Evolutionary conservation across 2,797 vertebrate species (phyloP), one percentile per base, ranked within the genome.

Genomic region (Myripristis jacobus): DNA sequence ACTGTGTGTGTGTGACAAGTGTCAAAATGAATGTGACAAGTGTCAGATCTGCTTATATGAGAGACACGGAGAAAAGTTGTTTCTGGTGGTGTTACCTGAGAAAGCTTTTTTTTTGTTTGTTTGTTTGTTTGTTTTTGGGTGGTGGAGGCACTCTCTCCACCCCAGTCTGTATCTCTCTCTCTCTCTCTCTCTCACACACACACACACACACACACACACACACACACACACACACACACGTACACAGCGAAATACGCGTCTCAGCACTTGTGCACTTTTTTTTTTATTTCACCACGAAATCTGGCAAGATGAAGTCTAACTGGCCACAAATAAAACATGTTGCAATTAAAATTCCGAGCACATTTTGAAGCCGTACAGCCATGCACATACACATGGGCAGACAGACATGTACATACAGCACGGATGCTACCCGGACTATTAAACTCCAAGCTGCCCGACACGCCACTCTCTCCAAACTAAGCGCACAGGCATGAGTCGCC

Each of bases 341-440:
- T 22, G 67, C 81, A 75, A 85, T 89, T 56, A 79, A 34, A 81
- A 86, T 83, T 87, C 83, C 69, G 68, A 50, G 50, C 80, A 82
- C 80, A 77, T 76, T 79, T 73, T 63, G 75, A 55, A 79, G 77
- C 68, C 82, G 55, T 58, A 46, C 69, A 73, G 82, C 78, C 82
- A 79, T 78, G 85, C 86, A 84, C 85, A 87, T 86, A 80, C 84
- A 88, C 86, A 87, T 69, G 82, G 71, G 70, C 77, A 87, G 85
- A 69, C 86, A 90, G 85, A 88, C 88, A 77, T 85, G 88, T 86
- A 91, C 87, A 88, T 90, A 86, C 90, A 91, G 91, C 93, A 87
- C 89, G 90, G 91, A 94, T 92, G 92, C 93, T 92, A 91, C 91
- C 91, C 90, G 90, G 90, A 93, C 92, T 94, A 90, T 94, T 94